Evolutionary conservation across 2,888 invertebrate genomes (phyloP).

Genomic region (Drosophila prolongata): DNA sequence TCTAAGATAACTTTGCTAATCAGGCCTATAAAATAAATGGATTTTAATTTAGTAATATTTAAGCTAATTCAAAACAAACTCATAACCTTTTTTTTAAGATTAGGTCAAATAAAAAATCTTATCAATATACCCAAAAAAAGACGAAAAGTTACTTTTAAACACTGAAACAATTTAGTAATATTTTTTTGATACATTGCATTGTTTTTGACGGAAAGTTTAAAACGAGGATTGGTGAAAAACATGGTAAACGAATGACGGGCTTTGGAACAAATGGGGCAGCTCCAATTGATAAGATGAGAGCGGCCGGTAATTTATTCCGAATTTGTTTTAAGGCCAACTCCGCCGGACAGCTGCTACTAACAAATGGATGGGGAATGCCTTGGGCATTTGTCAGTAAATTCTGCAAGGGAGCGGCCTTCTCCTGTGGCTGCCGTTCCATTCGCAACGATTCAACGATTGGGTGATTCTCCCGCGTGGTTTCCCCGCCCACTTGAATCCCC

Average conservation of each 20-base stretch:
- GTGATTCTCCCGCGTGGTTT: too few species aligned
- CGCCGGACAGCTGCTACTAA: constrained; percentile 5
- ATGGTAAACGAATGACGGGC: background rate
- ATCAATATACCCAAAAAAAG: too few species aligned
- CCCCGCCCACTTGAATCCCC: background rate
- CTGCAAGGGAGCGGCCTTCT: background rate
- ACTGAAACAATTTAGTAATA: constrained; percentile 19
- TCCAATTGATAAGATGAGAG: background rate
- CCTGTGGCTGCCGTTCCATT: too few species aligned
- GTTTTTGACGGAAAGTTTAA: background rate
- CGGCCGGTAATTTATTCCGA: too few species aligned
- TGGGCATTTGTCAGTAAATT: constrained; percentile 1
- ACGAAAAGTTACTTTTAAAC: background rate
- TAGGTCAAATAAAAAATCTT: too few species aligned
- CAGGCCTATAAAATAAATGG: too few species aligned
- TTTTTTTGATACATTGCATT: constrained; percentile 2
- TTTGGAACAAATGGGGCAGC: background rate
- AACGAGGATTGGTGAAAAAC: background rate
- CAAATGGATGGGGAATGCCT: background rate
- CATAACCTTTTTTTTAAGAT: too few species aligned
- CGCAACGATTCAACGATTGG: too few species aligned
- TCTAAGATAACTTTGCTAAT: too few species aligned
- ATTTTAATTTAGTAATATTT: too few species aligned
- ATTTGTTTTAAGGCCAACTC: background rate
- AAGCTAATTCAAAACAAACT: too few species aligned